A percentile compares a stretch with the other conserved stretches of the same genome.
These are phyloP conservation scores for Pantelozetes paolii DNA, from an alignment of 2,888 invertebrate species.

Conservation along the genomic window DNA sequence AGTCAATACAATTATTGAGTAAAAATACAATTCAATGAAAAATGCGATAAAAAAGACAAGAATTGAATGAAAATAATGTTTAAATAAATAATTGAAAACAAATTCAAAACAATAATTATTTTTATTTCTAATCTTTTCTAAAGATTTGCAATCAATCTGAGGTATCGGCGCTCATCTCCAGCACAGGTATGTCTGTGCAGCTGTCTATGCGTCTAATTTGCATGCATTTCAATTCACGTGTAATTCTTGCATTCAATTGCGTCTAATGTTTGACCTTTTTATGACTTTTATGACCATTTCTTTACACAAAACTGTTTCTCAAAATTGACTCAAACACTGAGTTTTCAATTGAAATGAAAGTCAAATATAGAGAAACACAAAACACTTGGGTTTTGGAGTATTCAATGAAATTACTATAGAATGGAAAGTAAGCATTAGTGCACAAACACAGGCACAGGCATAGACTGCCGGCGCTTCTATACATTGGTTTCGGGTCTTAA, in stretches of 20 bases:
- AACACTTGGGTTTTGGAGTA: background rate
- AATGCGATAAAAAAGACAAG: background rate
- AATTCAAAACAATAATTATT: background rate
- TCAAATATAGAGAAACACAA: slow-evolving; percentile 20
- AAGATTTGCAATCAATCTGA: slow-evolving; percentile 22
- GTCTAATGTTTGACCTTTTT: slow-evolving; percentile 24
- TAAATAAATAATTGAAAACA: slow-evolving; percentile 3
- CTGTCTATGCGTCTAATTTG: slow-evolving; percentile 28
- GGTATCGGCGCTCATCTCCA: slow-evolving; percentile 11
- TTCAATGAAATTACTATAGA: no score
- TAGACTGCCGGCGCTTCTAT: background rate
- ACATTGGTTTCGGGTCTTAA: background rate
- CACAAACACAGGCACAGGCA: background rate
- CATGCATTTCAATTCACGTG: slow-evolving; percentile 23
- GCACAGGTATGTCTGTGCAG: slow-evolving; percentile 14
- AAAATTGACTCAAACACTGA: slow-evolving; percentile 10
- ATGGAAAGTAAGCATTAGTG: background rate
- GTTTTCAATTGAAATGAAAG: background rate
- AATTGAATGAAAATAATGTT: slow-evolving; percentile 7
- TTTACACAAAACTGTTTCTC: background rate
- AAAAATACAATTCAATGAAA: background rate
- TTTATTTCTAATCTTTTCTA: background rate
- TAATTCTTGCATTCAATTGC: background rate
- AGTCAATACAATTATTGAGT: background rate
- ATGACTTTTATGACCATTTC: slow-evolving; percentile 6